Percentiles rank a stretch among this genome's conserved stretches.
Conservation (phyloP, 2,797 vertebrate genomes). For the Thamnophis elegans region DNA sequence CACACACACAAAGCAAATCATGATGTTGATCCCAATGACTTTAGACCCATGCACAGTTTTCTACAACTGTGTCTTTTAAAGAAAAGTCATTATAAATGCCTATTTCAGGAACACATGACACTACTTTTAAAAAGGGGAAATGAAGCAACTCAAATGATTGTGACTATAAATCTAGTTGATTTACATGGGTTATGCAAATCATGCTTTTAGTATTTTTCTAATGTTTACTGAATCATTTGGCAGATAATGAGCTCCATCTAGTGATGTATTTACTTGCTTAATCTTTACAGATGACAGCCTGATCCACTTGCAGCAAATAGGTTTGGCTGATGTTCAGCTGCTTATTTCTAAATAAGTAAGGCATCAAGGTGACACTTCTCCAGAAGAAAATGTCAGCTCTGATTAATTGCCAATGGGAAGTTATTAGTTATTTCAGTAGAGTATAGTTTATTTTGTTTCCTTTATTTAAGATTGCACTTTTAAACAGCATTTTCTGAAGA, state of each 20-base stretch:
- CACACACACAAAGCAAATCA: too few species aligned
- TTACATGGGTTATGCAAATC: neutral
- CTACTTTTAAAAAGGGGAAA: slow-evolving; percentile 14
- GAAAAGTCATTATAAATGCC: slow-evolving; percentile 15
- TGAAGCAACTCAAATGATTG: slow-evolving; percentile 23
- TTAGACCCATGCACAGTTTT: neutral
- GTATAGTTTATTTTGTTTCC: slow-evolving; percentile 11
- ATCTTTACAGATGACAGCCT: fast-evolving
- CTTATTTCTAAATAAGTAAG: neutral
- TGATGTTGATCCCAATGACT: neutral
- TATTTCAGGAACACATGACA: slow-evolving; percentile 21
- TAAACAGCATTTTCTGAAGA: neutral
- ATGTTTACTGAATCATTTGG: neutral
- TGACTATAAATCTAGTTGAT: slow-evolving; percentile 30
- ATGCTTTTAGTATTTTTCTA: fast-evolving
- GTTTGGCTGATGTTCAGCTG: neutral
- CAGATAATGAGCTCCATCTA: slow-evolving; percentile 61
- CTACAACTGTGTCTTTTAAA: neutral
- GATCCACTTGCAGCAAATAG: fast-evolving
- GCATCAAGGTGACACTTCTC: neutral
- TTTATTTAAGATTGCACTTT: slow-evolving; percentile 14
- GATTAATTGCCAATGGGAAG: neutral
- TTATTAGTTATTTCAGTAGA: neutral
- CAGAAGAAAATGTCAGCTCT: neutral
- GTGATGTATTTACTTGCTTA: neutral